Base-by-base conservation (phyloP, 2,888 invertebrate genomes). In the Mylabris sibirica region DNA sequence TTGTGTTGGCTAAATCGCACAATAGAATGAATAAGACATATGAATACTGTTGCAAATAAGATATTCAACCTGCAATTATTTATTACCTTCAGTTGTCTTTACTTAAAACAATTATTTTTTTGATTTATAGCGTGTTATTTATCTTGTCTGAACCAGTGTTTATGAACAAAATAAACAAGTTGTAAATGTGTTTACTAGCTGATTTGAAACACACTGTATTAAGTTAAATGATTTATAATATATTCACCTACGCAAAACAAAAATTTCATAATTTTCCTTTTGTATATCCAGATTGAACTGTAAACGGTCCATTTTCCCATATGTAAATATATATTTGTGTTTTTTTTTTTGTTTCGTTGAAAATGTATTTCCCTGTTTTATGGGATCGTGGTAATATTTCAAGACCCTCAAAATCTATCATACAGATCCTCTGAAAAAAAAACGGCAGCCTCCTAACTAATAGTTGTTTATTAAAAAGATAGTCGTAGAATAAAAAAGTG, bases 401-500 rank as follows among this genome's bases (percentile, higher is more conserved):
- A 78, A 74, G 72, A 69, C 75, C 75, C 76, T 74, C 74, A 72
- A 71, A 72, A 65, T 63, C 65, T 67, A 72, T 75, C 69, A 72
- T 68, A 61, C 69, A 64, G 69, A 75, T 75, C 30, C 75, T 71
- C 75, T 72, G 71, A 60, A 68, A 72, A 70, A 76, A 77, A 79
- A 77, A 9, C 2, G 30, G 20, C 4, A 53, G 1, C 11, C 6
- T 53, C 74, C 74, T 79, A 81, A 81, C 79, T 81, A 81, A 82
- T 82, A 80, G 80, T 79, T 80, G 79, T 82, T 82, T 82, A 82
- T 83, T 83, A 81, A 81, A 80, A 81, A 82, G 81, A 82, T 81
- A 81, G 79, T 78, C 75, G 75, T 78, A 74, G 78, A 80, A 78
- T 78, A 79, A 80, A 81, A 82, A 81, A 80, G 73, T 76, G 73